Evolutionary conservation across 2,888 invertebrate species (phyloP), one percentile per base, ranked within the genome.

Genomic region (Balanococcus diminutus): DNA sequence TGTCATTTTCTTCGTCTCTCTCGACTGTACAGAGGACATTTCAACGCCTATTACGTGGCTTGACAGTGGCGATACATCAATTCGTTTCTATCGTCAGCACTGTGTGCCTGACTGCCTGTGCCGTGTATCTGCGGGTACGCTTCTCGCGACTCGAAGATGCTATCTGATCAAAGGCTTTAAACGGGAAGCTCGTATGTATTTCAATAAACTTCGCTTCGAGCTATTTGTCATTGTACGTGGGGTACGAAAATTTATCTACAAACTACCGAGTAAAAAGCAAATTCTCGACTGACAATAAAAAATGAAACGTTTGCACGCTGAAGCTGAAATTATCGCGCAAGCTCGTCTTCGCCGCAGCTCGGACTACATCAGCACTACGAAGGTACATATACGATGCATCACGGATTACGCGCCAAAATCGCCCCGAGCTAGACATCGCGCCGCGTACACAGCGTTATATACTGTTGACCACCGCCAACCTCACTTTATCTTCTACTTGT

Each of bases 381-480:
- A 46, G 46, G 6, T 46, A 11, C n/a, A 2, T 3, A 46, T 46
- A 46, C 46, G n/a, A n/a, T 8, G 22, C 56, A 9, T 56, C 28
- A 25, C 28, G 16, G 75, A 32, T 79, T 79, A 79, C 36, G 75
- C 75, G 75, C 75, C 75, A 79, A 79, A 79, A 79, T 36, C 9
- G 75, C 75, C 75, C 19, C 36, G 36, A 25, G 75, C 75, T 8
- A 31, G n/a, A 36, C 19, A 79, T 19, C 36, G 36, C 75, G 67
- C 14, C 75, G 75, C 19, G 9, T 75, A 4, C 36, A 32, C 9
- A 2, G 28, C 9, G 67, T 28, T n/a, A 28, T 14, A 28, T 56
- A 56, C 19, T 19, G 11, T 46, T 56, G 56, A 56, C 67, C 67
- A 28, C 28, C 28, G 28, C n/a, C n/a, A 4, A 28, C 67, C 67